Evolutionary conservation across 1,140 invertebrate species (phyloP), one percentile per base, ranked within the genome.

Genomic region (Papilio glaucus): DNA sequence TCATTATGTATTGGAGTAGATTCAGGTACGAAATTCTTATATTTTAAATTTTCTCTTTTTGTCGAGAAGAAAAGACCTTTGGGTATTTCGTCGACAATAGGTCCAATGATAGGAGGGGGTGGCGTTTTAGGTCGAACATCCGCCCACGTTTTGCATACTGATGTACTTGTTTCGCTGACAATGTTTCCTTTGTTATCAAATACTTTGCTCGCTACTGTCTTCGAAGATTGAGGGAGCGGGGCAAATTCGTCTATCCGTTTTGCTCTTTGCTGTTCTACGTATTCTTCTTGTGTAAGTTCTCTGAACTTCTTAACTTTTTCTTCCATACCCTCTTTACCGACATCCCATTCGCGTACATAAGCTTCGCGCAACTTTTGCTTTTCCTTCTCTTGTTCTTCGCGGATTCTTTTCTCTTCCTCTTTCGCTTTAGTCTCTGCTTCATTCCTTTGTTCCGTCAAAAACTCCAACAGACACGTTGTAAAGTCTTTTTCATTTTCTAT

Each of bases 281-380:
- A 97, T 91, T 97, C 95, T 86, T 97, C 95, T 93, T 97, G 97
- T 0, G 95, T 95, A 94, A 97, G 96, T 73, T 94, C 91, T 77
- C 93, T 91, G 75, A 94, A 93, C 78, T 94, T 94, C 63, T 94
- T 94, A 13, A 91, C 77, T 77, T 89, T 85, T 1, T 82, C 78
- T 6, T 94, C 85, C 21, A 89, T 77, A 4, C 93, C 90, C 71
- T 94, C 89, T 81, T 96, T 96, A 1, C 95, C 95, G 13, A 94
- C 83, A 80, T 96, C 96, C 96, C 96, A 96, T 37, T 96, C 95
- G 12, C 96, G 85, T 6, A 96, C 86, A 71, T 95, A 94, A 8
- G 92, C 89, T 67, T 95, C 93, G 24, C 94, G 90, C 72, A 93
- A 76, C 39, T 93, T 91, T 65, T 94, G 91, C 24, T 89, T 84